Percentiles rank a stretch among this genome's conserved stretches.
phyloP scores from a whole-genome alignment of 1,140 invertebrate genomes.

The Mycetomoellerius zeteki region DNA sequence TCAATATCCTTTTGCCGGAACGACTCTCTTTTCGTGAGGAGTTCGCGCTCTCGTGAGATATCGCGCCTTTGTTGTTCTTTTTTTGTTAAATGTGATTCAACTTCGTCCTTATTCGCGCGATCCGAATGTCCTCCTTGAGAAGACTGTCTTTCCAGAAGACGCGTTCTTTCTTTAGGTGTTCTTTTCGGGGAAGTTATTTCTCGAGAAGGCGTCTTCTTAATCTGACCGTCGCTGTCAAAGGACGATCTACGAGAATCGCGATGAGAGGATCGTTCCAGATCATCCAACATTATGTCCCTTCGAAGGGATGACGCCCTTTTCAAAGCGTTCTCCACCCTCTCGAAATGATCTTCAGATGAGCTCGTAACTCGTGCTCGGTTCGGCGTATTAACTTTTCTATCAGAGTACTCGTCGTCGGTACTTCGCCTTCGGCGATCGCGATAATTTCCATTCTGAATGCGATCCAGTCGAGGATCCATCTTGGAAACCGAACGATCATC shows the following conservation, averaged over 20 bases:
- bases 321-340: conserved; percentile 71
- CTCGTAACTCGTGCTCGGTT: conserved; percentile 78
- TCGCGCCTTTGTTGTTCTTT: conserved; percentile 40
- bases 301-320: conserved; percentile 57
- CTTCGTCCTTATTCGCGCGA: background rate
- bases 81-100: background rate
- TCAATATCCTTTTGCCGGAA: conserved; percentile 59
- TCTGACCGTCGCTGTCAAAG: conserved; percentile 64
- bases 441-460: conserved; percentile 62
- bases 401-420: conserved; percentile 80
- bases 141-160: conserved; percentile 17
- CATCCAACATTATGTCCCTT: conserved; percentile 50
- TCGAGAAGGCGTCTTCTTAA: conserved; percentile 41
- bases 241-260: conserved; percentile 68
- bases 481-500: conserved; percentile 57
- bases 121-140: conserved; percentile 17
- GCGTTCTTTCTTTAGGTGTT: background rate
- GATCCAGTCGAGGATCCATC: conserved; percentile 53
- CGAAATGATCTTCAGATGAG: conserved; percentile 83
- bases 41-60: conserved; percentile 40
- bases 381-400: conserved; percentile 71
- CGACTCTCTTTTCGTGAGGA: conserved; percentile 31
- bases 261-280: conserved; percentile 57
- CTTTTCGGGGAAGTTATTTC: conserved; percentile 24
- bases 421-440: conserved; percentile 75